Conservation (phyloP, 2,113 vertebrate genomes). For the Nothocercus julius region DNA sequence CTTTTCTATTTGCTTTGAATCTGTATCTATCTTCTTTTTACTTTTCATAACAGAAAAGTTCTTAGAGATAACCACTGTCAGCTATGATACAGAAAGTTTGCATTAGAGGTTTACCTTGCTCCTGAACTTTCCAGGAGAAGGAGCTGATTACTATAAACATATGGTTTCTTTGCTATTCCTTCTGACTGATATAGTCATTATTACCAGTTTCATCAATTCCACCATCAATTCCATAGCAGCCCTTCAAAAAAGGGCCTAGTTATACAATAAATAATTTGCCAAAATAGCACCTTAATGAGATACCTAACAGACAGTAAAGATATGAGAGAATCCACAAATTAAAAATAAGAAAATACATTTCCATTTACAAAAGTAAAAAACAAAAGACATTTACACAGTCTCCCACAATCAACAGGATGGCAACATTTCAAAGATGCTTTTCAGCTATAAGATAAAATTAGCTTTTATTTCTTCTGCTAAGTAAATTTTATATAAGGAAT, state of each 20-base stretch:
- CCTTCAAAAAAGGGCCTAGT: not conserved
- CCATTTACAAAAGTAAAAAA: not conserved
- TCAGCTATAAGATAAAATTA: not conserved
- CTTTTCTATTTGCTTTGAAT: not conserved
- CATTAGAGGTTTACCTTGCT: not conserved
- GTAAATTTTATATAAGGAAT: not conserved
- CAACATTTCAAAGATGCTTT: not conserved
- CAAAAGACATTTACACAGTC: not conserved
- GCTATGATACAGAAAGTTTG: not conserved
- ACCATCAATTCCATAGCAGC: not conserved
- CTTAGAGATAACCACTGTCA: not conserved
- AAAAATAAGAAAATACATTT: not conserved
- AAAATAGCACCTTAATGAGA: not conserved
- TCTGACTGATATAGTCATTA: fast-evolving
- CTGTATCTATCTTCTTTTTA: not conserved
- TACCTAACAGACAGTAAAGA: not conserved
- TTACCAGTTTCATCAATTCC: not conserved
- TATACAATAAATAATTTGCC: not conserved
- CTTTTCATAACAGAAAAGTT: not conserved
- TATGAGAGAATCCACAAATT: not conserved
- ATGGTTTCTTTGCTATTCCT: not conserved
- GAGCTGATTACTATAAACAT: not conserved
- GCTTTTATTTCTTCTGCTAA: not conserved
- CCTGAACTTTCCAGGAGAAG: not conserved
- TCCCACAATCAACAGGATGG: not conserved